Evolutionary conservation across 2,888 invertebrate genomes (phyloP).

Genomic region (Himalopsyche tibetana): DNA sequence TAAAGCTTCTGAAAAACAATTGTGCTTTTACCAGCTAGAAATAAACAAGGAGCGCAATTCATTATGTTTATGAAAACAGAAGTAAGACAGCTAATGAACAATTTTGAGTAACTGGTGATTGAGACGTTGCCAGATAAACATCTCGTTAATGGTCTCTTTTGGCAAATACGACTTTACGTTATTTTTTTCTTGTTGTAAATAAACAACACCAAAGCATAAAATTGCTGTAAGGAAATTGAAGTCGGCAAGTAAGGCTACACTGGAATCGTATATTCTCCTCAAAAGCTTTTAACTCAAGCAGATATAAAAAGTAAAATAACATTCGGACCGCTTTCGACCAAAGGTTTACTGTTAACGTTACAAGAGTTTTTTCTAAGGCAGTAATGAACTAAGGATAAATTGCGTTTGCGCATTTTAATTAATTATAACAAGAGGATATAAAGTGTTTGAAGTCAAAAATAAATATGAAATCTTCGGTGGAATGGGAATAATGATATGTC

Average conservation of each 20-base stretch:
- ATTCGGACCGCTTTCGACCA: not conserved
- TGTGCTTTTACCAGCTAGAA: no score
- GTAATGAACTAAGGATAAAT: not conserved
- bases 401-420: no score
- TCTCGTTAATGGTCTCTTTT: not conserved
- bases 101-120: no score
- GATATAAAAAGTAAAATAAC: not conserved
- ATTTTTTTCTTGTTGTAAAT: not conserved
- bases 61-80: no score
- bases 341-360: not conserved
- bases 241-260: not conserved
- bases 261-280: not conserved
- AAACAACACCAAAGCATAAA: not conserved
- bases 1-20: no score
- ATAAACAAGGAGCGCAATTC: no score
- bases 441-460: no score
- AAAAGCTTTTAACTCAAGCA: not conserved
- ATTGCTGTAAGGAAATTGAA: constrained; percentile 2
- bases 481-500: no score
- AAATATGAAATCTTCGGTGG: no score
- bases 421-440: no score
- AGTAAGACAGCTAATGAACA: no score
- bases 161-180: not conserved
- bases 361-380: not conserved
- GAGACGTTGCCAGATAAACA: not conserved